Evolutionary conservation across 2,888 invertebrate genomes (phyloP).

Genomic region (Marronus borbonicus): DNA sequence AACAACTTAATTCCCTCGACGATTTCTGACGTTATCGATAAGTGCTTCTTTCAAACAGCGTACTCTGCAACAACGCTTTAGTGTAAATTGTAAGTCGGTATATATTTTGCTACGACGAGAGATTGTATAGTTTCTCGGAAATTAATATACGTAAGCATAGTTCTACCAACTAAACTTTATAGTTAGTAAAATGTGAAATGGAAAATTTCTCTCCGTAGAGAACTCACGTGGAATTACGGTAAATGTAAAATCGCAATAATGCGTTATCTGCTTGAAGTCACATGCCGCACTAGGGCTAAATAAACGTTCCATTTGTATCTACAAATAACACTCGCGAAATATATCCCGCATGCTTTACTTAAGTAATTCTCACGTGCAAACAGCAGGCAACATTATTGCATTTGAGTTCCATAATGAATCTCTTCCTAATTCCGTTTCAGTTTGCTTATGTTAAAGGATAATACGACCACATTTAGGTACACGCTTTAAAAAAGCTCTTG

Average conservation of each 20-base stretch:
- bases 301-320: slow-evolving; percentile 9
- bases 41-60: too few relatives aligned
- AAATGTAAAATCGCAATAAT: neutral
- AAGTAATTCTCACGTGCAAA: neutral
- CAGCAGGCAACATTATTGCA: neutral
- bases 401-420: neutral
- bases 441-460: neutral
- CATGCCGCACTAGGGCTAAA: neutral
- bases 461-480: too few relatives aligned
- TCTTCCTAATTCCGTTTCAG: neutral
- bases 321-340: neutral
- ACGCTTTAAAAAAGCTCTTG: too few relatives aligned
- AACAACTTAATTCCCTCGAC: too few relatives aligned
- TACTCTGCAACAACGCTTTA: too few relatives aligned
- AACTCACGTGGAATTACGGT: neutral
- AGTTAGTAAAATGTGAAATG: neutral
- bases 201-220: neutral
- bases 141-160: neutral
- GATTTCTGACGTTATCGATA: too few relatives aligned
- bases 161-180: neutral
- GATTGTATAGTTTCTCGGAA: neutral
- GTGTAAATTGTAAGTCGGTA: too few relatives aligned
- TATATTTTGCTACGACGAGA: neutral
- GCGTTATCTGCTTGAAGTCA: slow-evolving; percentile 4
- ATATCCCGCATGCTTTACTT: neutral